Base-by-base conservation (phyloP, 2,888 invertebrate species). In the Protonemura montana region DNA sequence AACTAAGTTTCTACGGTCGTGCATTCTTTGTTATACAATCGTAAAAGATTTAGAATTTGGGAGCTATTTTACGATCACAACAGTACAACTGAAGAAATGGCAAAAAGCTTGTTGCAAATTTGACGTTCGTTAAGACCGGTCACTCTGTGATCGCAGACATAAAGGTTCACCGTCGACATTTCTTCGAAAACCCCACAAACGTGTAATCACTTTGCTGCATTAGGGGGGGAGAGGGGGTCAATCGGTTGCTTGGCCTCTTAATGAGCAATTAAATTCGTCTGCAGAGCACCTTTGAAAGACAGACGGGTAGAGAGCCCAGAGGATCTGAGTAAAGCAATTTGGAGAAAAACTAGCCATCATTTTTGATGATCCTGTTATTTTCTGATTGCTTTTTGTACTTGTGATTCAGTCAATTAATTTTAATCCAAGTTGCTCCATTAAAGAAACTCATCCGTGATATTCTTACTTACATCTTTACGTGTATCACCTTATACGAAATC, bases 361-460 rank as follows among this genome's bases (percentile, higher is more conserved):
- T 59, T 59, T 59, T 59, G 59, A 59, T 59, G 59, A 59, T 10
- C 16, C 59, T 59, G 59, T 59, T 59, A 59, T 59, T 59, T 59
- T 59, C 59, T 59, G 59, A 59, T 59, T 59, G 59, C 59, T 59
- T 59, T 59, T 59, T 59, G 59, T 59, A 59, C 59, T 59, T 59
- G 59, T 59, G 59, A 59, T 59, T 59, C 59, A 59, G 59, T 59
- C 59, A 59, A 59, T 59, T 59, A 59, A 59, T 59, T 59, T 59
- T 21, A 59, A 59, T 35, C 59, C 16, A 59, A 59, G 59, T 10
- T 21, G 59, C 6, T 21, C 59, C 16, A 59, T 59, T 59, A 59
- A 59, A 59, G 59, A 21, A 59, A 59, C 59, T 59, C 3, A 59
- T 13, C 59, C 21, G 59, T 59, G 59, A 59, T 59, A 41, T 41